Base-by-base conservation (phyloP, 2,113 vertebrate species). In the Ibidorhyncha struthersii region DNA sequence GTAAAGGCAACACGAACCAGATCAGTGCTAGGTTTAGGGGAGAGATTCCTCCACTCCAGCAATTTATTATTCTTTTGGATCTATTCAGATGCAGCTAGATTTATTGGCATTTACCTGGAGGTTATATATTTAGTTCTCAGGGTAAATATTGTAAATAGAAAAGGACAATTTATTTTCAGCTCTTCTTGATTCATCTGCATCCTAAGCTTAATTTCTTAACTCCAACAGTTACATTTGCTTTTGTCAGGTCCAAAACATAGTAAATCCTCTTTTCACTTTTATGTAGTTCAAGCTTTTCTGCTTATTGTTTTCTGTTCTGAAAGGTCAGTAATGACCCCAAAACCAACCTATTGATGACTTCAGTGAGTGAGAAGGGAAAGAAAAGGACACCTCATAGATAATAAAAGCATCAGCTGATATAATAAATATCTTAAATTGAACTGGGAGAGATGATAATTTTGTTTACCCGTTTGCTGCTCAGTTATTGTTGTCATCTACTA, bases 121-220 rank as follows among this genome's bases (percentile, higher is more conserved):
- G 82, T 90, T 90, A 91, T 41, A 25, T 82, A 83, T 91, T 96
- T 90, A 87, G 80, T 94, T 90, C 72, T 96, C 82, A 72, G 90
- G 76, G 84, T 93, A 77, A 94, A 70, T 93, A 94, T 91, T 91
- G 56, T 65, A 86, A 95, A 93, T 59, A 91, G 34, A 38, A 94
- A n/a, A 66, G 69, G 80, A 82, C 45, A 82, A 29, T 78, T 94
- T 86, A 38, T 86, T 91, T 86, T 85, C 38, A 82, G 27, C 62
- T 65, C 47, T 85, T 36, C 23, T 95, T 87, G 79, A 78, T 72
- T 81, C 76, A 82, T 91, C 74, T 92, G 40, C 45, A 93, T 92
- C 30, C 16, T 52, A 82, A 72, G 19, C 4, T 41, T 78, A 69
- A 83, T 90, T 93, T 86, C 53, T 73, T 43, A 65, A 2, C 26